These are phyloP conservation scores for Vanessa cardui DNA, from an alignment of 2,888 invertebrate genomes.

Conservation along the genomic window DNA sequence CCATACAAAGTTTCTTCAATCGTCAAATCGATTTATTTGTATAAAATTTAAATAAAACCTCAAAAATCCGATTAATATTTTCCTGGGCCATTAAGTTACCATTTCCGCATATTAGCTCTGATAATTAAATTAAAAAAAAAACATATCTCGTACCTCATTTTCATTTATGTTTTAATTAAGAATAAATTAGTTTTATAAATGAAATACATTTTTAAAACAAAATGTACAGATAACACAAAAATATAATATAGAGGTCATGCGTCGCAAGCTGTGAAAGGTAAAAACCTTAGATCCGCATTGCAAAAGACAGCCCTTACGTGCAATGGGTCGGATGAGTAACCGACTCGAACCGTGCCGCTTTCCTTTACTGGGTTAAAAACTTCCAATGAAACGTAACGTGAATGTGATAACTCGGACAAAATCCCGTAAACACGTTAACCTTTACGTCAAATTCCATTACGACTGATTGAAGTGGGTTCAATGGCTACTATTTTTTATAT, in stretches of 20 bases:
- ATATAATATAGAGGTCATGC: conserved; percentile 29
- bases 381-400: neutral
- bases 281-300: conserved; percentile 39
- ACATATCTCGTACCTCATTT: too few relatives aligned
- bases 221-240: neutral
- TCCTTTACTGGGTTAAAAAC: conserved; percentile 12
- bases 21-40: too few relatives aligned
- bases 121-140: too few relatives aligned
- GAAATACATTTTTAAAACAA: neutral
- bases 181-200: neutral
- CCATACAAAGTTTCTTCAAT: too few relatives aligned
- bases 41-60: too few relatives aligned
- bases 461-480: too few relatives aligned
- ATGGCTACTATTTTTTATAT: too few relatives aligned
- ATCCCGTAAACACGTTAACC: neutral
- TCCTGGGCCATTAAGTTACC: too few relatives aligned
- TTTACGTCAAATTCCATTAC: too few relatives aligned
- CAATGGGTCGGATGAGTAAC: conserved; percentile 31
- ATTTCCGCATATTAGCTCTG: too few relatives aligned
- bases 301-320: conserved; percentile 29
- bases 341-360: conserved; percentile 23
- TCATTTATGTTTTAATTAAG: too few relatives aligned
- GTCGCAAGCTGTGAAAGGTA: conserved; percentile 34
- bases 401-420: neutral
- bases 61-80: too few relatives aligned